Evolutionary conservation across 2,888 invertebrate genomes (phyloP), one percentile per base, ranked within the genome.

Genomic region (Tenthredo scrophulariae): DNA sequence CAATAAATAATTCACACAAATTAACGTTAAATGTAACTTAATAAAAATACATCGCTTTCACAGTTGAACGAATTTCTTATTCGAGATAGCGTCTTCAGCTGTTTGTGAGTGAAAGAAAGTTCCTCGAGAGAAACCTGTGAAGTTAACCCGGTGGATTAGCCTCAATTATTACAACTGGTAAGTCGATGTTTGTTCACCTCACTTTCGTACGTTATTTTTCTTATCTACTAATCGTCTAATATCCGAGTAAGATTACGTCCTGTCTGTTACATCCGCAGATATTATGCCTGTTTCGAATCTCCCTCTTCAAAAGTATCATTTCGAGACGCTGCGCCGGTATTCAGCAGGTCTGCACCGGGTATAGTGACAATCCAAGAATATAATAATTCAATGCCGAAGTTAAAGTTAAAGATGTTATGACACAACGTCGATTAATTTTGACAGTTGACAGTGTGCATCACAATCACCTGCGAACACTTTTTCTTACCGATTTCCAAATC

Each of bases 121-220:
- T 83, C 83, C 67, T 67, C 67, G 83, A 83, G 83, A 83, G 83
- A 83, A 83, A 83, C 83, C 83, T 83, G 83, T 83, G 83, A 83
- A 83, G 83, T 83, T 83, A 83, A 70, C 83, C 83, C 83, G 83
- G 83, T 83, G 83, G 83, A 83, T 83, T 83, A 83, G 83, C 83
- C 83, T 83, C 83, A 70, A 83, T 83, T 83, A 83, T 83, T 83
- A 83, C 83, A 83, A 83, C 83, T 83, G 83, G 83, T 83, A 67
- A 83, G 83, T 67, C 40, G 58, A 83, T 80, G 37, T 33, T 62
- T 37, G n/a, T 62, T 80, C 80, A 80, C 22, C 80, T 80, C 80
- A 80, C 80, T 83, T 83, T 83, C 67, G 46, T 67, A 70, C 46
- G 67, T 50, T 46, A 80, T 62, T 62, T 58, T 79, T 62, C 6